These are phyloP conservation scores for Rhagium mordax DNA, from an alignment of 2,888 invertebrate genomes.

Conservation along the genomic window DNA sequence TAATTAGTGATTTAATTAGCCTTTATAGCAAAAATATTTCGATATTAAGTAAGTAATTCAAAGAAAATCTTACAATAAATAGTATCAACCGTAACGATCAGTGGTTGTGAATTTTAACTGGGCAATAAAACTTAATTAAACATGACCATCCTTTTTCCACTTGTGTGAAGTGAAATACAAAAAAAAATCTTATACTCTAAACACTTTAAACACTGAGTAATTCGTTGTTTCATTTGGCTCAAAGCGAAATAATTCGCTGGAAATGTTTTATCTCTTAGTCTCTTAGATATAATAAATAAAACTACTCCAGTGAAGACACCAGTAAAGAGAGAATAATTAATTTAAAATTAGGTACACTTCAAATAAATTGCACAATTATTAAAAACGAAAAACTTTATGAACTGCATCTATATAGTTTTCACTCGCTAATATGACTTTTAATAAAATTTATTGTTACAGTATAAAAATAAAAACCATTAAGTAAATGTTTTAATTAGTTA, in stretches of 20 bases:
- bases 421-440: background rate
- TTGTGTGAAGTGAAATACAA: no score
- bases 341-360: background rate
- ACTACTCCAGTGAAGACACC: background rate
- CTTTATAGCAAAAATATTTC: no score
- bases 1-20: no score
- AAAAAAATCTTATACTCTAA: no score
- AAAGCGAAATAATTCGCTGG: background rate
- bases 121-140: background rate
- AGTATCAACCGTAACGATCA: no score
- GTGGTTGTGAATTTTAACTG: no score
- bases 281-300: background rate
- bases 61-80: no score
- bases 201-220: no score
- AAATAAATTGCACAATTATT: background rate
- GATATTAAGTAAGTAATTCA: no score
- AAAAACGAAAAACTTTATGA: background rate
- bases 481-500: conserved; percentile 41
- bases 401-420: background rate
- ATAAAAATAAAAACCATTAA: conserved; percentile 11
- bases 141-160: background rate
- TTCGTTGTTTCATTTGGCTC: background rate
- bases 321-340: background rate
- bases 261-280: no score
- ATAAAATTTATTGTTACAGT: conserved; percentile 7